Evolutionary conservation across 1,140 invertebrate genomes (phyloP), one percentile per base, ranked within the genome.

Genomic region (Tachypleus tridentatus): DNA sequence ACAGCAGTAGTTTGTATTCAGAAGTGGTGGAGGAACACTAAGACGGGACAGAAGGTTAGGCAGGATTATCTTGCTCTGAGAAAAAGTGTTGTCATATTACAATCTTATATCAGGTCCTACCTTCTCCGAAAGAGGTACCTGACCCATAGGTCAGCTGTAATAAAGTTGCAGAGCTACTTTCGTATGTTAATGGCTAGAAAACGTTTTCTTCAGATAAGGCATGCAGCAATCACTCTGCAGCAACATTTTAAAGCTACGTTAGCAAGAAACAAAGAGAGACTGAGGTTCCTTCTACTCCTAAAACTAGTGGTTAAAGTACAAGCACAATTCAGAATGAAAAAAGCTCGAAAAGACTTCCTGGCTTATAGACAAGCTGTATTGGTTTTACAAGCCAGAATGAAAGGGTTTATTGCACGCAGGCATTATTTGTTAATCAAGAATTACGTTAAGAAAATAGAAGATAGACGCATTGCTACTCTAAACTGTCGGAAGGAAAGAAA

Each of bases 151-250:
- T 11, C 51, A 51, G 70, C 73, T 29, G 62, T 69, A 7, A 51
- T 70, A 7, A 65, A 57, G 5, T 67, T 76, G 56, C 75, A 76
- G 62, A 49, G 62, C 29, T 29, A 52, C 0, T 72, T 64, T 48
- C 65, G 71, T 61, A 65, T 63, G 48, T 65, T 64, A 51, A 0
- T 51, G 9, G 56, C 57, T 9, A 66, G 50, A 49, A 68, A 61
- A 51, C 8, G 47, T 49, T 68, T 57, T 49, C 47, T 51, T 11
- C 51, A 66, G 47, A 60, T 47, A 7, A 61, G 61, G 6, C 73
- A 66, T 59, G 58, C 63, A 49, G 58, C 58, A 8, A 54, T 64
- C 49, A 49, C 4, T 56, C 11, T 62, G 4, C 61, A 62, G 11
- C 7, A 10, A 10, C 47, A 53, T 51, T 61, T 54, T 54, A 54